These are phyloP conservation scores for Pseudochirops cupreus DNA, from an alignment of 2,797 vertebrate species.

Conservation along the genomic window DNA sequence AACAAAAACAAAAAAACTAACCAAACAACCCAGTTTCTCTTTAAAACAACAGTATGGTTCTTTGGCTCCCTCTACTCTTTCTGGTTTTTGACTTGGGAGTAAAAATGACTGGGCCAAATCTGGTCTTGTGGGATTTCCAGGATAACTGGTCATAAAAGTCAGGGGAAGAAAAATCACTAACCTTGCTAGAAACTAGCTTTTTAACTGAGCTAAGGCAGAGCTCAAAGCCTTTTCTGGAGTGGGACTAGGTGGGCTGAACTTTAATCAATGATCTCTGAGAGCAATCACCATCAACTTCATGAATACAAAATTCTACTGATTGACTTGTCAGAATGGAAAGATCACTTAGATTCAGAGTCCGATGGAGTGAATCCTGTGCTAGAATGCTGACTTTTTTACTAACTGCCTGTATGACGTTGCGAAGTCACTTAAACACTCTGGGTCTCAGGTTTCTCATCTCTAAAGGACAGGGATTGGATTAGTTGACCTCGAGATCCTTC, in stretches of 20 bases:
- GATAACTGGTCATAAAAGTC: background rate
- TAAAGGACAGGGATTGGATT: background rate
- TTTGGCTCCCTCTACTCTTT: background rate
- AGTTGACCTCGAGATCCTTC: background rate
- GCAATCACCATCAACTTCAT: background rate
- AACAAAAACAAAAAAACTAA: background rate
- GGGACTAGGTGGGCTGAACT: background rate
- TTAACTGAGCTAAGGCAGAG: background rate
- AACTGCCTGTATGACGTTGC: background rate
- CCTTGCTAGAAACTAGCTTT: background rate
- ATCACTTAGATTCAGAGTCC: background rate
- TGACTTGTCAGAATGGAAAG: background rate
- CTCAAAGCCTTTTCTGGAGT: background rate
- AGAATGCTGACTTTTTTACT: background rate
- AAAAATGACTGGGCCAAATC: constrained; percentile 14
- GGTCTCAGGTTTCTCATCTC: background rate
- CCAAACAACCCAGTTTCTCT: background rate
- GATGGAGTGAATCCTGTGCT: background rate
- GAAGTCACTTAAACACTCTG: background rate
- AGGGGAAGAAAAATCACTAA: background rate
- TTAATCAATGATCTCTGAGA: background rate
- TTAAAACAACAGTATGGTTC: background rate
- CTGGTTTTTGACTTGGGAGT: background rate
- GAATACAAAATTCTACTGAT: background rate
- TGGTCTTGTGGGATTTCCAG: background rate